phyloP scores from a whole-genome alignment of 2,797 vertebrate genomes.

The Malacoraja senta region DNA sequence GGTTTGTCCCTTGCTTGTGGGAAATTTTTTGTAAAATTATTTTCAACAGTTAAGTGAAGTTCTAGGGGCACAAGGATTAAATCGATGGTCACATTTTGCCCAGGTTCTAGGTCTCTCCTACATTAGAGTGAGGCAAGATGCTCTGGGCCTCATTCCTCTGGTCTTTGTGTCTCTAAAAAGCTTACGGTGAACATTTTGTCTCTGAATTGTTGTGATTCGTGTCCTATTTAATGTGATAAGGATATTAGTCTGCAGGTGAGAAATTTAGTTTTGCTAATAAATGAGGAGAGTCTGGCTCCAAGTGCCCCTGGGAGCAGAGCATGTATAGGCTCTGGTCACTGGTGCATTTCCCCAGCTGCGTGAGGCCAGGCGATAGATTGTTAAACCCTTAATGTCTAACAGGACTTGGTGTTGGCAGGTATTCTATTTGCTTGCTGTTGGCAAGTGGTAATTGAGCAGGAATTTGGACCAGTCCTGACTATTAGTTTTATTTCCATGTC shows the following conservation, averaged over 20 bases:
- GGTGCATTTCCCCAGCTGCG: neutral
- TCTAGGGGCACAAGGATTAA: neutral
- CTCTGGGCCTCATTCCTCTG: neutral
- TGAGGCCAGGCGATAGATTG: neutral
- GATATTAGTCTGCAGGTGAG: neutral
- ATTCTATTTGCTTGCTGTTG: neutral
- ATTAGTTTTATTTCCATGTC: neutral
- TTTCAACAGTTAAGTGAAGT: neutral
- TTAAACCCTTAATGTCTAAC: neutral
- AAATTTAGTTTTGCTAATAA: neutral
- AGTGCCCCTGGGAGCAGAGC: neutral
- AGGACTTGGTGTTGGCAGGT: neutral
- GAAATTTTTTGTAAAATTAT: neutral
- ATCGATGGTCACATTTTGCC: neutral
- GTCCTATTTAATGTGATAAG: neutral
- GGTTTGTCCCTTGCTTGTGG: neutral
- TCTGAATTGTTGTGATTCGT: neutral
- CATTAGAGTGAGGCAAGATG: neutral
- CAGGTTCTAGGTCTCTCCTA: neutral
- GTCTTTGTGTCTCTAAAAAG: neutral
- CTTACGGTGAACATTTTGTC: neutral
- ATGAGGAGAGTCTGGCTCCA: neutral
- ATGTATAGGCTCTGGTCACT: neutral
- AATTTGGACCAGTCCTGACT: neutral
- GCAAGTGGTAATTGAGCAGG: neutral